A percentile compares a stretch with the other conserved stretches of the same genome.
These are phyloP conservation scores for Selenia dentaria DNA, from an alignment of 2,888 invertebrate genomes.

Conservation along the genomic window DNA sequence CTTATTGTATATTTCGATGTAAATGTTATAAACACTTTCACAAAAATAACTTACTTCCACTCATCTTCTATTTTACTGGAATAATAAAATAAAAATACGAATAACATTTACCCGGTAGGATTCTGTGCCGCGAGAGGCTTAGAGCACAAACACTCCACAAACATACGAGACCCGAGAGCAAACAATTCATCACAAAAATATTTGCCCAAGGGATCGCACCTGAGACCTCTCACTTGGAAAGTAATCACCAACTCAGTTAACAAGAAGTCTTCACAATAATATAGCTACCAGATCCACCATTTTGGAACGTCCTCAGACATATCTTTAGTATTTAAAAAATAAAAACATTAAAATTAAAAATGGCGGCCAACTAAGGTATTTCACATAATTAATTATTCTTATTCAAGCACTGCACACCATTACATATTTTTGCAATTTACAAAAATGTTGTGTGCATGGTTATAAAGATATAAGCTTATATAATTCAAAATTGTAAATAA, in stretches of 20 bases:
- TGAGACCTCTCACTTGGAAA: too few species aligned
- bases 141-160: too few species aligned
- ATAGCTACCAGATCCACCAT: slow-evolving; percentile 17
- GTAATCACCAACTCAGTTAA: too few species aligned
- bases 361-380: slow-evolving; percentile 5
- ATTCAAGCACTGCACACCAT: too few species aligned
- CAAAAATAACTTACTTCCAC: slow-evolving; percentile 54
- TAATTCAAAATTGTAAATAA: background rate
- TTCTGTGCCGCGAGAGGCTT: too few species aligned
- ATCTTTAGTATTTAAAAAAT: background rate
- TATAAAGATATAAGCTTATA: background rate
- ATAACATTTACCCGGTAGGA: too few species aligned
- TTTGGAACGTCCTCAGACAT: slow-evolving; percentile 8
- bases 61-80: slow-evolving; percentile 36
- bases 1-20: background rate
- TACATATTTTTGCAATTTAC: slow-evolving; percentile 29
- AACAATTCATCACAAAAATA: too few species aligned
- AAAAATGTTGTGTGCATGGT: slow-evolving; percentile 30
- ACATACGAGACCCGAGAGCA: too few species aligned
- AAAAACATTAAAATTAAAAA: slow-evolving; percentile 9
- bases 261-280: too few species aligned
- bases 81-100: slow-evolving; percentile 3
- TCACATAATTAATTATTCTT: background rate
- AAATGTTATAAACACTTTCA: slow-evolving; percentile 19
- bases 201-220: too few species aligned